These are phyloP conservation scores for Chrysolina americana DNA, from an alignment of 2,888 invertebrate species.

Conservation along the genomic window DNA sequence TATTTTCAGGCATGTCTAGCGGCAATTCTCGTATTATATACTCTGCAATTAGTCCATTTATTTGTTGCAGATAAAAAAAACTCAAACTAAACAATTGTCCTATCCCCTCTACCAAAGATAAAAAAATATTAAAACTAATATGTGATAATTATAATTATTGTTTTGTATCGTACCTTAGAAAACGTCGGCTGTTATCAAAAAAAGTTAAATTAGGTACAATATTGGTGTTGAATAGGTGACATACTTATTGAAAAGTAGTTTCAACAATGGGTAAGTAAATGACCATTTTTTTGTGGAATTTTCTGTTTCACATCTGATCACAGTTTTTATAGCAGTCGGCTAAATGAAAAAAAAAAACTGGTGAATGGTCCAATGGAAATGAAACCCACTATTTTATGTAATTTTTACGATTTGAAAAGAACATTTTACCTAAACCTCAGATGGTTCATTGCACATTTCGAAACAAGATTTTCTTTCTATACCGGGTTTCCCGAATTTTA, in stretches of 20 bases:
- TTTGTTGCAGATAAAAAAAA: constrained; percentile 12
- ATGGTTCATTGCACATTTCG: too few relatives aligned
- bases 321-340: too few relatives aligned
- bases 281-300: neutral
- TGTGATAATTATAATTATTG: neutral
- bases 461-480: too few relatives aligned
- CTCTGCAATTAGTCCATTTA: neutral
- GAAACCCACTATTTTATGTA: too few relatives aligned
- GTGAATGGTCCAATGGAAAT: too few relatives aligned
- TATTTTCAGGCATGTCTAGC: too few relatives aligned
- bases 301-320: too few relatives aligned
- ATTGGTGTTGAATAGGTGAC: neutral
- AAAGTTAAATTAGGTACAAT: neutral
- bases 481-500: too few relatives aligned
- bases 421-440: too few relatives aligned
- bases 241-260: neutral
- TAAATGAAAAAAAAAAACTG: too few relatives aligned
- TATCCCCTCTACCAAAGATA: neutral
- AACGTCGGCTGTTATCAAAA: neutral
- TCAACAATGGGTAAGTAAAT: neutral
- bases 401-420: too few relatives aligned
- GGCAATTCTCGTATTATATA: neutral
- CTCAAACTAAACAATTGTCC: constrained; percentile 1
- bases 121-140: constrained; percentile 16
- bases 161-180: neutral